Evolutionary conservation across 2,888 invertebrate species (phyloP), one percentile per base, ranked within the genome.

Genomic region (Anorthoa munda): DNA sequence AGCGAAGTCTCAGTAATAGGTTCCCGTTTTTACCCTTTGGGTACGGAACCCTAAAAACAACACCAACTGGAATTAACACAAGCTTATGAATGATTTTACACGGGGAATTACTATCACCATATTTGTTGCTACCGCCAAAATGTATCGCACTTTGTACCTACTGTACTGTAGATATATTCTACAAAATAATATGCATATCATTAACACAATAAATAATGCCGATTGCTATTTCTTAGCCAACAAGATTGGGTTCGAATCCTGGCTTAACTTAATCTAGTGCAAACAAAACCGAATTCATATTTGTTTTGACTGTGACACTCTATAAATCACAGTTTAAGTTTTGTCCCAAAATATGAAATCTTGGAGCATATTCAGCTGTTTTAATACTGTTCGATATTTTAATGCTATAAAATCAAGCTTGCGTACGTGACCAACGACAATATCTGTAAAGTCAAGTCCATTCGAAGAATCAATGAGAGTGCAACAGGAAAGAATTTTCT

Each of bases 401-500:
- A 53, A 45, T 4, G 15, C n/a, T n/a, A 66, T 31, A 48, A 11
- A 50, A 31, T 11, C 13, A 67, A 21, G 13, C 15, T 17, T 51
- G n/a, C n/a, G 15, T 69, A 74, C 63, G 73, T 74, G 72, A 74
- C 46, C 0, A 48, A 12, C 23, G 17, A 12, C 39, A 50, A 12
- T 21, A n/a, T 51, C 26, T 15, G 9, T 26, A 17, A 59, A 9
- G 15, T 13, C 5, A 46, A n/a, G n/a, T 2, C 5, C 7, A 9
- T 46, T 48, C 56, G 13, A 46, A 65, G 23, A 63, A 51, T 39
- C 26, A 50, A 53, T 50, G 1, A 58, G 15, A 18, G 9, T 15
- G n/a, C 13, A 74, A 71, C 65, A 77, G 65, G 77, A 61, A 77
- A 77, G 18, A 56, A 21, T 0, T 46, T 45, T 79, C 50, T 7